These are phyloP conservation scores for Drosophila varians DNA, from an alignment of 1,140 invertebrate genomes.

Conservation along the genomic window DNA sequence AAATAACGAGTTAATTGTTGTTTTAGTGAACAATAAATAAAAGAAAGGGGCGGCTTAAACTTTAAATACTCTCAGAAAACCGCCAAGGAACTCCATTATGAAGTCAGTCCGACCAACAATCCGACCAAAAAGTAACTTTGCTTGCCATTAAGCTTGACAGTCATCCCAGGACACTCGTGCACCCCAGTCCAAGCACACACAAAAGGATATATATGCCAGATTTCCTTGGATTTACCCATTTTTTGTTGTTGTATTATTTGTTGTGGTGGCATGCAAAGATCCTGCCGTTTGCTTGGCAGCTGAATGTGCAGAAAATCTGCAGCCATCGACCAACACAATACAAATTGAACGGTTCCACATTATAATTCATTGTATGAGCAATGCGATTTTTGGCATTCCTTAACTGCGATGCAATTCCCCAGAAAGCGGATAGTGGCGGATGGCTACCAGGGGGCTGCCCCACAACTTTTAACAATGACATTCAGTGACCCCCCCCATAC, in stretches of 20 bases:
- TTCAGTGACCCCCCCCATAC: slow-evolving; percentile 21
- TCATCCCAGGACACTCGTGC: background rate
- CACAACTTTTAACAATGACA: slow-evolving; percentile 65
- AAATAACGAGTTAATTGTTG: background rate
- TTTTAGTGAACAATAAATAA: background rate
- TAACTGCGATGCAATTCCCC: slow-evolving; percentile 21
- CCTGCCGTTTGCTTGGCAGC: background rate
- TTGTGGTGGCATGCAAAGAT: slow-evolving; percentile 22
- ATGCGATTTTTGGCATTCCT: slow-evolving; percentile 62
- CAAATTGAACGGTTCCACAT: slow-evolving; percentile 67
- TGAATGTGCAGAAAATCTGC: background rate
- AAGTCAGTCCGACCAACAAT: slow-evolving; percentile 1
- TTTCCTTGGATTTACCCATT: background rate
- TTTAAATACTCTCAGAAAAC: background rate
- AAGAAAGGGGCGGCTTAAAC: background rate
- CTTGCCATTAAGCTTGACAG: slow-evolving; percentile 28
- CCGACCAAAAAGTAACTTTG: slow-evolving; percentile 21
- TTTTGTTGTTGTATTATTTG: background rate
- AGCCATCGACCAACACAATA: slow-evolving; percentile 36
- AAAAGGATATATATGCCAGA: slow-evolving; percentile 2
- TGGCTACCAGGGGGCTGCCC: slow-evolving; percentile 3
- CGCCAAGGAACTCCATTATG: background rate
- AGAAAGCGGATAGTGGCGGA: slow-evolving; percentile 2
- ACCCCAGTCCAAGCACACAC: background rate
- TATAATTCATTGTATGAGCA: slow-evolving; percentile 68